Base-by-base conservation (phyloP, 92 coral and sea anemone genomes). In the Epizoanthus fatuus region DNA sequence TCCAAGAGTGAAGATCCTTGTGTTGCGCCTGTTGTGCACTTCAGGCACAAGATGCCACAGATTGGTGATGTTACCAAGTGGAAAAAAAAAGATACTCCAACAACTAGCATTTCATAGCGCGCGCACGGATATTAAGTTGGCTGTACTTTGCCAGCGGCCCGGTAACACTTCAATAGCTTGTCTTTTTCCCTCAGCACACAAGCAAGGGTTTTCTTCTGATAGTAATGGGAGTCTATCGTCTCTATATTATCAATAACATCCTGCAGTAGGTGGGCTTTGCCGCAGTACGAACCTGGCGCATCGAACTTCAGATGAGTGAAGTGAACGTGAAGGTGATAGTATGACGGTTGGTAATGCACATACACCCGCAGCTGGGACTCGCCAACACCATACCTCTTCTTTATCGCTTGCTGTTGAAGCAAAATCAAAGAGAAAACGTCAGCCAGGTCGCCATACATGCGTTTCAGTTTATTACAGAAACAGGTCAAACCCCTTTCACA, bases 251-350 rank as follows among this genome's bases (percentile, higher is more conserved):
- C 98, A 7, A 97, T 97, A 19, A 97, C 89, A 62, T 97, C 98
- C 45, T 90, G 90, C 47, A 97, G 90, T 35, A 97, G 97, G 81
- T 97, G 98, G 17, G 99, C 99, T 82, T 88, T 95, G n/a, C 99
- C 99, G 9, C 80, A 75, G 19, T 83, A 77, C 7, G 93, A 87
- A 0, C 99, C 99, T 0, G 99, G 99, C 0, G 99, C 99, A 15
- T 95, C 98, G 35, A 91, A 95, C 53, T 81, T 93, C 68, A 97
- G 85, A 75, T 97, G 97, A 9, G 98, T 95, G 69, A 97, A 97
- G 82, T 97, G 99, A 5, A 95, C 98, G 67, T 97, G 99, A 8
- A 97, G 92, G 72, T 97, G 99, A 55, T 95, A 97, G 88, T 97
- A 97, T 0, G 98, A 95, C 16, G 99, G 99, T 80, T 97, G 99